Conservation (phyloP, 2,888 invertebrate species). For the Clivina fossor region DNA sequence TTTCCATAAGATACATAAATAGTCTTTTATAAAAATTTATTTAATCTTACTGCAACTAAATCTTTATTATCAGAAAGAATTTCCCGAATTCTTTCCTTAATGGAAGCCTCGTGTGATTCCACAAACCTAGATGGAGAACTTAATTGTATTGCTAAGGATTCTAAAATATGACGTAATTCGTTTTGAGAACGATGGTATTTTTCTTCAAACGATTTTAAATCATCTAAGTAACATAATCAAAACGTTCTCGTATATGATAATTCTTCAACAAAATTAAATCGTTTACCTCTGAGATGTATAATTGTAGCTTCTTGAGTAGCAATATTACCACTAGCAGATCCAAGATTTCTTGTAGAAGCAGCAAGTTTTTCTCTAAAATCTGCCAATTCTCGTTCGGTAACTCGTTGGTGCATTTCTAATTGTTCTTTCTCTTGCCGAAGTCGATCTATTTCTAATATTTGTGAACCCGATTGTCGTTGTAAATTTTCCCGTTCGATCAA, state of each 20-base stretch:
- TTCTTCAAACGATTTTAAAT: slow-evolving; percentile 69
- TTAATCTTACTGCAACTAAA: slow-evolving; percentile 65
- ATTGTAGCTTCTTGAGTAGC: slow-evolving; percentile 70
- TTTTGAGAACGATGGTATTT: slow-evolving; percentile 66
- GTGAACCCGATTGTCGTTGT: slow-evolving; percentile 71
- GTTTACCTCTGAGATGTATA: slow-evolving; percentile 67
- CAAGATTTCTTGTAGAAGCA: slow-evolving; percentile 65
- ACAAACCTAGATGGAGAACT: slow-evolving; percentile 73
- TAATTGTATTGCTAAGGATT: slow-evolving; percentile 69
- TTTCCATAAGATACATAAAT: too few species aligned
- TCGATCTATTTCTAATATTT: slow-evolving; percentile 71
- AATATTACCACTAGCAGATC: slow-evolving; percentile 67
- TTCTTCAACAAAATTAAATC: neutral
- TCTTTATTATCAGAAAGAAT: slow-evolving; percentile 76
- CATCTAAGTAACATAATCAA: slow-evolving; percentile 57
- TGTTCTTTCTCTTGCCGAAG: slow-evolving; percentile 78
- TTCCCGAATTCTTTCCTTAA: slow-evolving; percentile 79
- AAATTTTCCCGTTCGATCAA: slow-evolving; percentile 72
- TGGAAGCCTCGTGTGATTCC: slow-evolving; percentile 75
- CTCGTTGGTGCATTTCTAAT: slow-evolving; percentile 70
- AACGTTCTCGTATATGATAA: neutral
- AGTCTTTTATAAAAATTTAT: too few species aligned
- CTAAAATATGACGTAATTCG: slow-evolving; percentile 69
- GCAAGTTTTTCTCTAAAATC: slow-evolving; percentile 68
- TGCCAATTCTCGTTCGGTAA: slow-evolving; percentile 71